Base-by-base conservation (phyloP, 92 coral and sea anemone species). In the Micromussa lordhowensis region DNA sequence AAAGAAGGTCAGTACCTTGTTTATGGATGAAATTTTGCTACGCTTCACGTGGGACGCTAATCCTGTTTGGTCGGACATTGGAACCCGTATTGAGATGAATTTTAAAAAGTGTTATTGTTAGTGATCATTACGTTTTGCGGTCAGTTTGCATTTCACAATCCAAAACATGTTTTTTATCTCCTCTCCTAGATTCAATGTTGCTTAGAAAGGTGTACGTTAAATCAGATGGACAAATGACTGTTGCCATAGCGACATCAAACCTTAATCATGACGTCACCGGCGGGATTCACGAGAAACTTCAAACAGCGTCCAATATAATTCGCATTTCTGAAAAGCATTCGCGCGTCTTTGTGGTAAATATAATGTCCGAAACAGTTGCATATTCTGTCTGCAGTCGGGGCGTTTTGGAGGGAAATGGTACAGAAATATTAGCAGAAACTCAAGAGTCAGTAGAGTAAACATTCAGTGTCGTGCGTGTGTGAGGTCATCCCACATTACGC, bases 211-310 rank as follows among this genome's bases (percentile, higher is more conserved):
- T 95, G 66, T 77, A 38, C 48, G 88, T 95, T 49, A 57, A 88
- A 24, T 75, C 89, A 26, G 89, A 85, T 75, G 98, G 98, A 4
- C 70, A 73, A 79, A 68, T 94, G 66, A 49, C 79, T 57, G 85
- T 84, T 55, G 35, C 98, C 93, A 91, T 95, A 95, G 93, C 92
- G 80, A 95, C 98, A 44, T 89, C 92, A 69, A 68, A 70, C 49
- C 87, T 91, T 61, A 51, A 64, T 38, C 98, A 95, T 87, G 98
- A 95, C 86, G 95, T 93, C 89, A 93, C 98, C 21, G 98, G 95
- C 54, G 98, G 98, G 7, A 92, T 95, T 71, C 89, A 85, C 32
- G 96, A 89, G 77, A 95, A 95, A 66, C 91, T 95, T 17, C 90
- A 90, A 81, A 86, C 98, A 74, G 96, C 94, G 35, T 81, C 83